These are phyloP conservation scores for Macaca fascicularis DNA, from an alignment of 2,113 vertebrate genomes.

Conservation along the genomic window DNA sequence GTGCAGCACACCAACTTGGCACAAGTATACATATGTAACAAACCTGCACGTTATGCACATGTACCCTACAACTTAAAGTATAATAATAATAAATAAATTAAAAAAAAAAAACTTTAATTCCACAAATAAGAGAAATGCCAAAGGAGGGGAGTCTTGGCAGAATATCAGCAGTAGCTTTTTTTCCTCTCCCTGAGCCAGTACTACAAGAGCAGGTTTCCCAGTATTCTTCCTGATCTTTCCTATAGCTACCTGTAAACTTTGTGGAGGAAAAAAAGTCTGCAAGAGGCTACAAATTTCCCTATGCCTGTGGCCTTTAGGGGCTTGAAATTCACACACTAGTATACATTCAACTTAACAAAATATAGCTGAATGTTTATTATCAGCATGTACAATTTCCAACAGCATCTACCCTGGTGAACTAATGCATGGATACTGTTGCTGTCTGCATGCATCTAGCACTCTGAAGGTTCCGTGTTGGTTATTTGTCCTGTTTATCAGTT, in stretches of 20 bases:
- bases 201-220: neutral
- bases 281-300: neutral
- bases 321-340: neutral
- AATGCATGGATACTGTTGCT: neutral
- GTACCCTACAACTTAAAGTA: too few relatives aligned
- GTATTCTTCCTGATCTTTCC: neutral
- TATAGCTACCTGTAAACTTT: neutral
- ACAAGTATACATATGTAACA: too few relatives aligned
- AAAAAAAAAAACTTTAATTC: neutral
- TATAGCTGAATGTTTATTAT: neutral
- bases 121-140: neutral
- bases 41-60: too few relatives aligned
- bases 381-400: neutral
- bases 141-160: neutral
- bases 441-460: neutral
- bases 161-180: neutral
- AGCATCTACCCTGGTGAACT: neutral
- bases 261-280: neutral
- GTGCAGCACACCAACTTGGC: too few relatives aligned
- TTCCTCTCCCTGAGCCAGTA: neutral
- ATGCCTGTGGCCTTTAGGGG: neutral
- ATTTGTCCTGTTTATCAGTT: neutral
- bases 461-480: neutral
- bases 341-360: neutral
- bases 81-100: too few relatives aligned